Evolutionary conservation across 2,888 invertebrate genomes (phyloP).

Genomic region (Leucoptera coffeella): DNA sequence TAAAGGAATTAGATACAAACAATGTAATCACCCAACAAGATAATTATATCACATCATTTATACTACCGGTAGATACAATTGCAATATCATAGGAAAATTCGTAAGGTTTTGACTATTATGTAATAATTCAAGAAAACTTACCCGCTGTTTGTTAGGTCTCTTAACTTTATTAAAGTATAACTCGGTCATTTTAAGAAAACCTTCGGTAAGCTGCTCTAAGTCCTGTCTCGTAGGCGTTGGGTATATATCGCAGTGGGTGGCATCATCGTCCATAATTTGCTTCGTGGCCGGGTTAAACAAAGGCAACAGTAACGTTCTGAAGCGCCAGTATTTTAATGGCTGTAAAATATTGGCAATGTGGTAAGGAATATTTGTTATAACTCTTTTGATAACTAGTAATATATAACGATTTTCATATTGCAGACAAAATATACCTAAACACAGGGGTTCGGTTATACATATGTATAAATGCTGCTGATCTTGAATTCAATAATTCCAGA

Average conservation of each 20-base stretch:
- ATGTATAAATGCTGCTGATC: neutral
- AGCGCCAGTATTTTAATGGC: conserved; percentile 86
- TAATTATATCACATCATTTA: too few species aligned
- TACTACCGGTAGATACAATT: too few species aligned
- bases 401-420: too few species aligned
- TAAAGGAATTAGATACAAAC: conserved; percentile 12
- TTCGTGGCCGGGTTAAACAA: conserved; percentile 73
- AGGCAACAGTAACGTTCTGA: conserved; percentile 83
- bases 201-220: conserved; percentile 61
- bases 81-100: too few species aligned
- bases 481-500: conserved; percentile 1
- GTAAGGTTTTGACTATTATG: too few species aligned
- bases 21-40: conserved; percentile 18
- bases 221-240: conserved; percentile 56
- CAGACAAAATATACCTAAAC: too few species aligned
- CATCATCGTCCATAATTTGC: conserved; percentile 67
- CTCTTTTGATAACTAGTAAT: too few species aligned
- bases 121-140: conserved; percentile 54
- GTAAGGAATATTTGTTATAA: too few species aligned
- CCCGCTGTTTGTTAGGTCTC: conserved; percentile 72
- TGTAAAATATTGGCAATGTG: too few species aligned
- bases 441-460: too few species aligned
- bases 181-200: conserved; percentile 78
- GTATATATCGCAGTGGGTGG: conserved; percentile 78
- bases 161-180: conserved; percentile 86